Conservation (phyloP, 1,140 invertebrate genomes). For the Hyphantria cunea region DNA sequence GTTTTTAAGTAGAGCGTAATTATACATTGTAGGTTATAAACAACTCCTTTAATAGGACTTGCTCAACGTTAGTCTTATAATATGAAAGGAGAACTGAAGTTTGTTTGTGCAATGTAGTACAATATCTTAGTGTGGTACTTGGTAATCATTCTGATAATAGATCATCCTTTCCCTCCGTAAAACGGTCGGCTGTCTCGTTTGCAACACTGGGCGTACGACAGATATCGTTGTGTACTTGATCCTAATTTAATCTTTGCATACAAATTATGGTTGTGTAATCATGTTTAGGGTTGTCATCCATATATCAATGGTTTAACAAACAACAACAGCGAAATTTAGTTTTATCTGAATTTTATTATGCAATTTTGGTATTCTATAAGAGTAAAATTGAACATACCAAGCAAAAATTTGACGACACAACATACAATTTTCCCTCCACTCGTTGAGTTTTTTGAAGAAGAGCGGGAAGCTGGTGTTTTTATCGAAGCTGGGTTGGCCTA, state of each 20-base stretch:
- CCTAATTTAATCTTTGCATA: no score
- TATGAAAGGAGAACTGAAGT: constrained; percentile 32
- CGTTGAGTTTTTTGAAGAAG: no score
- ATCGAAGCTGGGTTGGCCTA: no score
- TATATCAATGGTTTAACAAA: no score
- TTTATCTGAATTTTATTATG: no score
- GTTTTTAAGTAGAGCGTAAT: constrained; percentile 22
- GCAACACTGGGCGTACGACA: constrained; percentile 34
- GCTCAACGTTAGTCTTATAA: constrained; percentile 23
- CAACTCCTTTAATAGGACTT: constrained; percentile 28
- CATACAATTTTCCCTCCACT: no score
- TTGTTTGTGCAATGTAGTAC: constrained; percentile 42
- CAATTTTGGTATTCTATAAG: constrained; percentile 8
- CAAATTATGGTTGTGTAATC: no score
- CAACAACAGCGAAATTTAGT: no score
- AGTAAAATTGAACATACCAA: not conserved
- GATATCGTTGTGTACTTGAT: no score
- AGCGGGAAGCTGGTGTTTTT: no score
- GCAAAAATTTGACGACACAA: not conserved
- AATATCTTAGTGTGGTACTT: constrained; percentile 32
- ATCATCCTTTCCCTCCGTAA: constrained; percentile 39
- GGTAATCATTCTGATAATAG: constrained; percentile 34
- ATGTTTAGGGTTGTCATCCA: no score
- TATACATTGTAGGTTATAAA: constrained; percentile 16
- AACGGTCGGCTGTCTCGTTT: constrained; percentile 36